Percentiles rank a stretch among this genome's conserved stretches.
Evolutionary conservation across 2,797 vertebrate species (phyloP).

Genomic region (Syngnathus rostellatus): DNA sequence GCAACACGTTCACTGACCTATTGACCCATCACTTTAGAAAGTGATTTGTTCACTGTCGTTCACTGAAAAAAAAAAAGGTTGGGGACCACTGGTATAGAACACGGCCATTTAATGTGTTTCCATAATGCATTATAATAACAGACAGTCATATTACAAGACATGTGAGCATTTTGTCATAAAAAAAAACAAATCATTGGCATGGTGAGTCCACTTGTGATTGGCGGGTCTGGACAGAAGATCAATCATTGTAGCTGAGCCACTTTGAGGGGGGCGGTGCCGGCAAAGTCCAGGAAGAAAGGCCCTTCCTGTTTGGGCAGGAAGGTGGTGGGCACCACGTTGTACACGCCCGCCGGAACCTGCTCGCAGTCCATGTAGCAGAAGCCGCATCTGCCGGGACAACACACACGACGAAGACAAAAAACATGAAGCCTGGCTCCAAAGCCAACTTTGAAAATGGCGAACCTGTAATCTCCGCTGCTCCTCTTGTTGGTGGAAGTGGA

Average conservation of each 20-base stretch:
- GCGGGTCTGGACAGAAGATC: background rate
- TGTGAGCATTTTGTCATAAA: background rate
- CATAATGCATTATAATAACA: background rate
- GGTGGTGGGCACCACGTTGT: slow-evolving; percentile 91
- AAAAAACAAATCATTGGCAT: background rate
- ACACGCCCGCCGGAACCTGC: slow-evolving; percentile 79
- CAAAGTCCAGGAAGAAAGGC: slow-evolving; percentile 94
- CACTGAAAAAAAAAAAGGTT: no score
- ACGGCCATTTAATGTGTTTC: background rate
- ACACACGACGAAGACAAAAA: no score
- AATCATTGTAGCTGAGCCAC: slow-evolving; percentile 88
- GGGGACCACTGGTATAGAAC: no score
- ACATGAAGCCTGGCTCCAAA: no score
- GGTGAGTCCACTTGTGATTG: background rate
- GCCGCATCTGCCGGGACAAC: slow-evolving; percentile 74
- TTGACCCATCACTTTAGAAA: no score
- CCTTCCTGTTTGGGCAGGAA: slow-evolving; percentile 96
- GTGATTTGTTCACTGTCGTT: no score
- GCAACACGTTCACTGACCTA: no score
- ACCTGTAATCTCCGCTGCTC: slow-evolving; percentile 95
- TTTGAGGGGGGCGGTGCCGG: slow-evolving; percentile 73
- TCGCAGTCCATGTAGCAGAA: slow-evolving; percentile 94
- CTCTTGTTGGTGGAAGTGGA: slow-evolving; percentile 77
- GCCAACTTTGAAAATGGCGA: background rate
- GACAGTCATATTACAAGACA: background rate